Percentiles rank a stretch among this genome's conserved stretches.
phyloP scores from a whole-genome alignment of 2,888 invertebrate genomes.

The Tenthredo amoena region DNA sequence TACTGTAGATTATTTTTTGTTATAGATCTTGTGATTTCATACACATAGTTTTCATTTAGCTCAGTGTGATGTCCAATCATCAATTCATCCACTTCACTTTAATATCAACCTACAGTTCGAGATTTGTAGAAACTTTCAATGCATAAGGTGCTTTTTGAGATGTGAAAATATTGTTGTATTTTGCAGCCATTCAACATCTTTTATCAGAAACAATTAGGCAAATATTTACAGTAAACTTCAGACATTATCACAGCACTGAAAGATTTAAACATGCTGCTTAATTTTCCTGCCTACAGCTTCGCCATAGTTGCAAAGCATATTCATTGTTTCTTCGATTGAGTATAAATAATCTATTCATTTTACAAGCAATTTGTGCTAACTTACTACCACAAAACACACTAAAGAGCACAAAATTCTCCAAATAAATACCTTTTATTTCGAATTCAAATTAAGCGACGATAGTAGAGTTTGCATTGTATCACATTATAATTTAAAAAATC shows the following conservation, averaged over 20 bases:
- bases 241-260: background rate
- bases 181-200: background rate
- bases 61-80: slow-evolving; percentile 64
- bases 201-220: background rate
- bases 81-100: slow-evolving; percentile 61
- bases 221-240: slow-evolving; percentile 8
- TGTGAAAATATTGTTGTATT: slow-evolving; percentile 5
- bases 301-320: slow-evolving; percentile 37
- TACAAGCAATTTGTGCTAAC: slow-evolving; percentile 50
- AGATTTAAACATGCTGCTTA: slow-evolving; percentile 19
- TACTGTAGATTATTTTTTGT: slow-evolving; percentile 31
- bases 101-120: slow-evolving; percentile 51
- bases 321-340: background rate
- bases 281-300: slow-evolving; percentile 22
- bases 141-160: slow-evolving; percentile 14
- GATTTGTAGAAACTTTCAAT: background rate
- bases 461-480: slow-evolving; percentile 11
- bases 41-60: slow-evolving; percentile 61
- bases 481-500: background rate
- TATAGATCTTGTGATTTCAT: slow-evolving; percentile 49
- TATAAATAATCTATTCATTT: slow-evolving; percentile 42
- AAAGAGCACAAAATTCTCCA: slow-evolving; percentile 29
- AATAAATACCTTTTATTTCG: slow-evolving; percentile 12
- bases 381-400: slow-evolving; percentile 52
- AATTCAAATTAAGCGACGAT: slow-evolving; percentile 27